Base-by-base conservation (phyloP, 92 coral and sea anemone genomes). In the Pocillopora grandis region DNA sequence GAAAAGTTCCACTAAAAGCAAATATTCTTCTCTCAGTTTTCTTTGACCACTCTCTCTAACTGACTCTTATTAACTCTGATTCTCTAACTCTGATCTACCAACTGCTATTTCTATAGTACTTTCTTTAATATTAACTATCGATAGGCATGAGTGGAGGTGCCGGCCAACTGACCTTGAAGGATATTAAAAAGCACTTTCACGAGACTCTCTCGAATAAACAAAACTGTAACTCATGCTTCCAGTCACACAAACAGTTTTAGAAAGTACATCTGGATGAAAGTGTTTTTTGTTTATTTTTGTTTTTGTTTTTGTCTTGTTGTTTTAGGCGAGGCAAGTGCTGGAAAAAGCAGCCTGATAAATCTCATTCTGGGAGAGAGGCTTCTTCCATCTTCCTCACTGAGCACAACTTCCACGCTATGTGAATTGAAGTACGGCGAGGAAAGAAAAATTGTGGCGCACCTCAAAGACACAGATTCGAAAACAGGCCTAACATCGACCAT, bases 331-430 rank as follows among this genome's bases (percentile, higher is more conserved):
- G 5, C 13, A 68, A 19, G 36, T 3, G 12, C 14, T 4, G 33
- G 7, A 2, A n/a, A 20, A 4, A 15, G 4, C 31, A 23, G 57
- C 20, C 31, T 6, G 56, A n/a, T 64, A 33, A 21, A 5, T 19
- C 18, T 12, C 9, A 31, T 5, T 12, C 58, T 20, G 89, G 5
- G 92, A 89, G 68, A 79, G 82, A 7, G 66, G 89, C 52, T 42
- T 42, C 59, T 89, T 58, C 92, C 92, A 56, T 82, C 19, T 61
- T 69, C 87, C 1, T 23, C 82, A 15, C 78, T 87, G 2, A 81
- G 87, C 52, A 87, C 90, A 61, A 87, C 90, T 14, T 87, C 90
- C 9, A 87, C 90, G 62, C 76, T 87, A 31, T 87, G 88, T 21
- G 92, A 78, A 67, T 62, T 89, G 67, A 85, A 66, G 62, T 89